These are phyloP conservation scores for Scolanthus callimorphus DNA, from an alignment of 92 coral and sea anemone genomes.

Conservation along the genomic window DNA sequence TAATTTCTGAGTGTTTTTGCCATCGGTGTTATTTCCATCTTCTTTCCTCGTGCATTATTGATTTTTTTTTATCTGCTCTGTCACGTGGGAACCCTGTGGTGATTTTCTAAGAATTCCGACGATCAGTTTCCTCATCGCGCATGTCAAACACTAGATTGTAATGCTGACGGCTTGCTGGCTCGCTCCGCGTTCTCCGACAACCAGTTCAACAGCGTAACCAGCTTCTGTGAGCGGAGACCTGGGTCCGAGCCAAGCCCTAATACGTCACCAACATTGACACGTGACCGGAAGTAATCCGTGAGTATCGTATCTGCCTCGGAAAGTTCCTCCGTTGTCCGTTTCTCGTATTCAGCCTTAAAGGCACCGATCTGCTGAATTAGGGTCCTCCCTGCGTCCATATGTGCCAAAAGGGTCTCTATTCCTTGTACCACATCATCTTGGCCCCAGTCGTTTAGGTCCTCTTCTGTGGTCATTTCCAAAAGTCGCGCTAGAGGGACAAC, in stretches of 20 bases:
- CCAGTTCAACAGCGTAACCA: conserved; percentile 70
- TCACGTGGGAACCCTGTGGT: too few relatives aligned
- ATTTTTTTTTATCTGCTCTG: too few relatives aligned
- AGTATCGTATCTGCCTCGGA: conserved; percentile 26
- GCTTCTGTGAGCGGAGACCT: conserved; percentile 46
- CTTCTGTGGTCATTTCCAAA: conserved; percentile 77
- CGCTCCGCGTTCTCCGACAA: conserved; percentile 90
- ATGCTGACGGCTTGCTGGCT: conserved; percentile 19
- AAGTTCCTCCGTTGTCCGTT: conserved; percentile 10
- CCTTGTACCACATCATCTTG: conserved; percentile 67
- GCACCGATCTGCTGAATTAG: conserved; percentile 63
- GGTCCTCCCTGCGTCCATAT: conserved; percentile 74
- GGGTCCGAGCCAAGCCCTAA: conserved; percentile 78
- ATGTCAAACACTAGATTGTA: too few relatives aligned
- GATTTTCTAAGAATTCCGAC: too few relatives aligned
- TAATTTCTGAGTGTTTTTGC: too few relatives aligned
- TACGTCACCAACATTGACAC: conserved; percentile 52
- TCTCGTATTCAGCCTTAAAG: conserved; percentile 46
- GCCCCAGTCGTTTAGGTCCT: conserved; percentile 57
- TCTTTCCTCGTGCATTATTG: too few relatives aligned
- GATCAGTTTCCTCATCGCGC: too few relatives aligned
- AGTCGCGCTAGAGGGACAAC: conserved; percentile 76
- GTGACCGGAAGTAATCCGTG: conserved; percentile 53
- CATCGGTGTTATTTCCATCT: too few relatives aligned
- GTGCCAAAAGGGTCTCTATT: conserved; percentile 61